Conservation (phyloP, 2,113 vertebrate species). For the Barnardius zonarius region DNA sequence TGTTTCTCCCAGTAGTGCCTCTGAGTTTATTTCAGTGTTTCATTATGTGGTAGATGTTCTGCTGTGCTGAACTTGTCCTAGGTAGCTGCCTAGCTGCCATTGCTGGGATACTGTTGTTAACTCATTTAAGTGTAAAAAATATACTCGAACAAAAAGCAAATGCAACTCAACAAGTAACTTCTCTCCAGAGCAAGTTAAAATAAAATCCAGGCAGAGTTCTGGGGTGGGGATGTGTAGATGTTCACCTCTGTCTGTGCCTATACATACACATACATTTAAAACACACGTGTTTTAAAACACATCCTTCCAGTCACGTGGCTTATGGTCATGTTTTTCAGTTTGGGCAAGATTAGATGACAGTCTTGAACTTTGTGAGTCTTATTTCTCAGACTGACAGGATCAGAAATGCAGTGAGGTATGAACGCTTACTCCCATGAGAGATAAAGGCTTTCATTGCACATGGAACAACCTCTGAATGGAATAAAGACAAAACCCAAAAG, state of each 20-base stretch:
- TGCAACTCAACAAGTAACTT: background rate
- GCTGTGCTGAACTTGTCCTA: background rate
- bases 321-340: background rate
- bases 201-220: background rate
- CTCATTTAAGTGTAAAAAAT: background rate
- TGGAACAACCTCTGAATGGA: background rate
- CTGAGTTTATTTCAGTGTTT: background rate
- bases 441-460: background rate
- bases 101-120: background rate
- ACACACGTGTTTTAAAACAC: background rate
- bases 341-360: background rate
- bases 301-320: background rate
- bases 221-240: background rate
- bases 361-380: background rate
- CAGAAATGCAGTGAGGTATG: slow-evolving; percentile 18
- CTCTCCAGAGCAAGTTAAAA: background rate
- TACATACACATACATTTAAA: rapidly evolving
- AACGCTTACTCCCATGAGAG: background rate
- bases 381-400: slow-evolving; percentile 26
- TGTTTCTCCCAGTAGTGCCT: background rate
- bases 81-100: background rate
- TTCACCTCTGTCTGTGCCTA: background rate
- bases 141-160: background rate
- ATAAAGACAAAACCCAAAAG: background rate
- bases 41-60: background rate